Evolutionary conservation across 2,888 invertebrate genomes (phyloP), one percentile per base, ranked within the genome.

Genomic region (Hirtodrosophila alboralis): DNA sequence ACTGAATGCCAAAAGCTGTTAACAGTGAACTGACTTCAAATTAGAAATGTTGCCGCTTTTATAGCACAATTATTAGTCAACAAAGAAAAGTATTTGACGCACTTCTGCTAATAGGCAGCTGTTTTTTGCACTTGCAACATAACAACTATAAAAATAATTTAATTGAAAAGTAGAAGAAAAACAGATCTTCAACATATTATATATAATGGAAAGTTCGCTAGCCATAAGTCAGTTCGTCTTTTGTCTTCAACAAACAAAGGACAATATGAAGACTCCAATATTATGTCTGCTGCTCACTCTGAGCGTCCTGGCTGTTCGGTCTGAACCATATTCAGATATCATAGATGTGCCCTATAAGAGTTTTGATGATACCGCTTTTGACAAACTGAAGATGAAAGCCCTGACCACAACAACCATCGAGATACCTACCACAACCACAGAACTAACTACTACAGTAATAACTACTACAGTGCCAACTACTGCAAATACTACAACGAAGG

Each of bases 291-390:
- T 53, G 0, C 5, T 70, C 4, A 7, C 26, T 4, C 2, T 71
- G 5, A 23, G 44, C 13, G 14, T 23, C 1, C 4, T 65, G 6
- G 26, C 30, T 8, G 45, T 34, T 9, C 10, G n/a, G 1, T 18
- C 36, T 1, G 7, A 30, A n/a, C 27, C 44, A 1, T 7, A 26
- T 21, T 31, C 40, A 1, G 14, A 14, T 8, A 7, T 4, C 2
- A 8, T 47, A 16, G 47, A 78, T 33, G 59, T 71, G 27, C 79
- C 79, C 1, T 40, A 64, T 10, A 36, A 75, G 21, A 71, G 31
- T 9, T 68, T 75, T 8, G 51, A 38, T 2, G 60, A 57, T 1
- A 7, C 9, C 12, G 57, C 64, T 1, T 78, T 64, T 21, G 54
- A 67, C 27, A 27, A 4, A 1, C 33, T 78, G 1, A 53, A 57